These are phyloP conservation scores for Listronotus bonariensis DNA, from an alignment of 1,140 invertebrate species.

Conservation along the genomic window DNA sequence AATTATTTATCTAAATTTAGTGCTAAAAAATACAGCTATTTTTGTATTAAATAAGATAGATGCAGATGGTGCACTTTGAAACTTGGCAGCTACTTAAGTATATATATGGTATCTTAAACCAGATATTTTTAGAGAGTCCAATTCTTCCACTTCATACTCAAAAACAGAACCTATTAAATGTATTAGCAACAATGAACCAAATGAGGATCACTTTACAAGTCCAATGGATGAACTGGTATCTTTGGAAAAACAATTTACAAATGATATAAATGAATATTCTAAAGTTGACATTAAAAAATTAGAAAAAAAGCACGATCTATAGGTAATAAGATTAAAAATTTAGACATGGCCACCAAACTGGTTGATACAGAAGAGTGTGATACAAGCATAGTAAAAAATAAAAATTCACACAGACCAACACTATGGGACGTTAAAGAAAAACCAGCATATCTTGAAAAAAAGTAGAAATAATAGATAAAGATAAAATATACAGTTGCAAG, in stretches of 20 bases:
- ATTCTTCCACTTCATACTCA: conserved; percentile 25
- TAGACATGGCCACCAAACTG: conserved; percentile 1
- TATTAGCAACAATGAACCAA: conserved; percentile 38
- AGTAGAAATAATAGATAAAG: conserved; percentile 39
- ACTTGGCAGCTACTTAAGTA: too few species aligned
- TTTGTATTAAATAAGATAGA: too few species aligned
- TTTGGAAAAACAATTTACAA: conserved; percentile 48
- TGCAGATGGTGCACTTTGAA: too few species aligned
- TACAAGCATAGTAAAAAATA: background rate
- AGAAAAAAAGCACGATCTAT: conserved; percentile 37
- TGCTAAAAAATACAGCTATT: too few species aligned
- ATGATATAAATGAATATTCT: conserved; percentile 38
- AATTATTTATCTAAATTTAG: too few species aligned
- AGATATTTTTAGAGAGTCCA: background rate
- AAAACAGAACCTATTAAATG: conserved; percentile 48
- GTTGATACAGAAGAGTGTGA: background rate
- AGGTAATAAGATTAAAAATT: conserved; percentile 30
- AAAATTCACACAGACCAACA: conserved; percentile 17
- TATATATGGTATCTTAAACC: too few species aligned
- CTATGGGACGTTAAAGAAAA: conserved; percentile 41
- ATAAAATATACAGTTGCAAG: conserved; percentile 46
- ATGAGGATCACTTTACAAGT: conserved; percentile 30
- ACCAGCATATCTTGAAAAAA: conserved; percentile 31
- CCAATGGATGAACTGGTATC: conserved; percentile 51
- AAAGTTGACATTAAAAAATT: conserved; percentile 38